These are phyloP conservation scores for Melanchra persicariae DNA, from an alignment of 2,888 invertebrate genomes.

Conservation along the genomic window DNA sequence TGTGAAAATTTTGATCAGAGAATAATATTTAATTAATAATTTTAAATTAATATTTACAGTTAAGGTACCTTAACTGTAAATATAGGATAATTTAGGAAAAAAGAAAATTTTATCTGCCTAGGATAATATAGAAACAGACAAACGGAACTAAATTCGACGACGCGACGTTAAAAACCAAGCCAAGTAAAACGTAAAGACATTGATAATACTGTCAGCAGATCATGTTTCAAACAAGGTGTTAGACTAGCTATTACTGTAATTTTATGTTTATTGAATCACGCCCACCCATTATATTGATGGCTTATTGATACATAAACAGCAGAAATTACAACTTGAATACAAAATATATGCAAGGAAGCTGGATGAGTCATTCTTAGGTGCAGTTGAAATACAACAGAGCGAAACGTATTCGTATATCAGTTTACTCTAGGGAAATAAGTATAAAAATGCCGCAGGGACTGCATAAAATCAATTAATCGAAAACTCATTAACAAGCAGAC, in stretches of 20 bases:
- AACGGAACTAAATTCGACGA: neutral
- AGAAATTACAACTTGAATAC: constrained; percentile 3
- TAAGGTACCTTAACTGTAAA: too few relatives aligned
- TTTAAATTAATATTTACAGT: too few relatives aligned
- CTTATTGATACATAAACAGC: constrained; percentile 18
- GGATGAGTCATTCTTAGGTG: constrained; percentile 7
- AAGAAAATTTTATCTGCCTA: too few relatives aligned
- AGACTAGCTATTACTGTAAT: constrained; percentile 18
- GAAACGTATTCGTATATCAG: neutral
- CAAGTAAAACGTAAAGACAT: constrained; percentile 8
- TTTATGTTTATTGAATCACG: constrained; percentile 31
- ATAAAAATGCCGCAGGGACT: neutral
- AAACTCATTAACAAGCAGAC: constrained; percentile 51
- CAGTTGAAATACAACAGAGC: neutral
- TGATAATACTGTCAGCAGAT: constrained; percentile 10
- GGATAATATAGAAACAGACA: too few relatives aligned
- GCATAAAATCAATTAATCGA: constrained; percentile 36
- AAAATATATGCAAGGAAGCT: constrained; percentile 11
- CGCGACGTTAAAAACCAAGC: neutral
- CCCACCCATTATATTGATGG: constrained; percentile 3
- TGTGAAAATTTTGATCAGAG: too few relatives aligned
- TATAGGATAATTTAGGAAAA: too few relatives aligned
- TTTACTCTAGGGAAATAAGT: neutral
- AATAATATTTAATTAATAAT: too few relatives aligned
- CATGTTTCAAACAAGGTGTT: constrained; percentile 35